Percentiles rank a stretch among this genome's conserved stretches.
These are phyloP conservation scores for Hiodon tergisus DNA, from an alignment of 2,113 vertebrate species.

Conservation along the genomic window DNA sequence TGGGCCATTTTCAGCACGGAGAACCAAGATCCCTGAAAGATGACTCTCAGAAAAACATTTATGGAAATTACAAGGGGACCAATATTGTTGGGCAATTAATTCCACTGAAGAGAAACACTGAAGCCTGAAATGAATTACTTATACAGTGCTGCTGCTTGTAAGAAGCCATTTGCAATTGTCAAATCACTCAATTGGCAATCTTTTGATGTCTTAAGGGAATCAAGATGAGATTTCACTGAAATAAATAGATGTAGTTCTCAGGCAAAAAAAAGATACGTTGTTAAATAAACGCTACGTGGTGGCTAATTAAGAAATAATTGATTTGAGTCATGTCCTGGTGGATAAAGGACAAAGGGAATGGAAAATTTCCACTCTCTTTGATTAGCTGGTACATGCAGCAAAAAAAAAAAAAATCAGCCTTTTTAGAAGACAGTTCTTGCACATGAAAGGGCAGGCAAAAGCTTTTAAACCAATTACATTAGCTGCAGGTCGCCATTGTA, in stretches of 20 bases:
- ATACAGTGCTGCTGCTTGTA: too few relatives aligned
- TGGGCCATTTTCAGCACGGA: neutral
- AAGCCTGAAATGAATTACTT: neutral
- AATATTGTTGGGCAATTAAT: neutral
- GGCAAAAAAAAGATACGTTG: neutral
- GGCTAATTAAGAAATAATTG: constrained; percentile 14
- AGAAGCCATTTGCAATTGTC: neutral
- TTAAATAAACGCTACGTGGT: neutral
- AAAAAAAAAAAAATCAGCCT: neutral
- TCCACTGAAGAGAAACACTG: neutral
- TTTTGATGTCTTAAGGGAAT: neutral
- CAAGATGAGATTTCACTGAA: neutral
- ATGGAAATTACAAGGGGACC: neutral
- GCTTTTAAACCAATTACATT: constrained; percentile 10
- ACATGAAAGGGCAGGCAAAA: neutral
- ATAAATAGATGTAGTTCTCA: neutral
- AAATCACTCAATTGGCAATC: neutral
- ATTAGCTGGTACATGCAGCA: neutral
- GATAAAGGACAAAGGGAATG: constrained; percentile 6
- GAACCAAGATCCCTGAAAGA: neutral
- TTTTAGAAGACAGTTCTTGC: constrained; percentile 1
- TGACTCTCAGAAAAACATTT: neutral
- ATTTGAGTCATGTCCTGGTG: neutral
- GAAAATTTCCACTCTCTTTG: neutral
- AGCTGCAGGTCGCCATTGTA: neutral